Percentiles rank a stretch among this genome's conserved stretches.
Conservation (phyloP, 2,113 vertebrate genomes). For the Panthera tigris region DNA sequence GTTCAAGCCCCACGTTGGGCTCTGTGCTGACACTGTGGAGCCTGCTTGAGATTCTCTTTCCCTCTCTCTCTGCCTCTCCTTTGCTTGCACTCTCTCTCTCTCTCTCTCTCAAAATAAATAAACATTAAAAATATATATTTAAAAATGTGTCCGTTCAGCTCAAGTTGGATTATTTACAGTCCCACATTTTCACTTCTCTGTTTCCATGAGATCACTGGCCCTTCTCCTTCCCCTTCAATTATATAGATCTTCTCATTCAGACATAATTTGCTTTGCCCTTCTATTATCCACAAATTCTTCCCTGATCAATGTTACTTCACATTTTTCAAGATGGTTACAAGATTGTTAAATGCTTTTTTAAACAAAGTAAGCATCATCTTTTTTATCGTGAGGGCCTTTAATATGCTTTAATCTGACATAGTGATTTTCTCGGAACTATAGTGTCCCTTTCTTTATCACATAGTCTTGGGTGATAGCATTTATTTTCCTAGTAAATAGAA, state of each 20-base stretch:
- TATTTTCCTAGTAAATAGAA: neutral
- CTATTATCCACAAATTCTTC: neutral
- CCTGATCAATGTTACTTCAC: neutral
- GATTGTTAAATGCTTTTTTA: slow-evolving; percentile 15
- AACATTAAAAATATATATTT: neutral
- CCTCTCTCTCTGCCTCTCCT: too few relatives aligned
- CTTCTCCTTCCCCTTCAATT: neutral
- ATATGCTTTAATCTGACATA: neutral
- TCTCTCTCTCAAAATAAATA: too few relatives aligned
- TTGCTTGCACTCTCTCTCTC: too few relatives aligned
- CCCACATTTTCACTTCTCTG: neutral
- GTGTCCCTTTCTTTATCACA: neutral
- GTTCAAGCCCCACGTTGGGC: too few relatives aligned
- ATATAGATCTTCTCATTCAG: neutral
- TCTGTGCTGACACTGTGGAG: too few relatives aligned
- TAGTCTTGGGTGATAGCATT: neutral
- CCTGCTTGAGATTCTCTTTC: too few relatives aligned
- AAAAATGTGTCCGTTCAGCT: neutral
- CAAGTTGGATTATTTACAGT: neutral
- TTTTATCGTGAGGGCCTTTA: neutral
- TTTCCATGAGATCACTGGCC: neutral
- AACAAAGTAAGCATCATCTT: neutral
- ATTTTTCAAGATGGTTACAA: neutral
- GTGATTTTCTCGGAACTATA: neutral
- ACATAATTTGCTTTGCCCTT: neutral